A percentile compares a stretch with the other conserved stretches of the same genome.
Conservation (phyloP, 1,140 invertebrate genomes). For the Dinoponera quadriceps region DNA sequence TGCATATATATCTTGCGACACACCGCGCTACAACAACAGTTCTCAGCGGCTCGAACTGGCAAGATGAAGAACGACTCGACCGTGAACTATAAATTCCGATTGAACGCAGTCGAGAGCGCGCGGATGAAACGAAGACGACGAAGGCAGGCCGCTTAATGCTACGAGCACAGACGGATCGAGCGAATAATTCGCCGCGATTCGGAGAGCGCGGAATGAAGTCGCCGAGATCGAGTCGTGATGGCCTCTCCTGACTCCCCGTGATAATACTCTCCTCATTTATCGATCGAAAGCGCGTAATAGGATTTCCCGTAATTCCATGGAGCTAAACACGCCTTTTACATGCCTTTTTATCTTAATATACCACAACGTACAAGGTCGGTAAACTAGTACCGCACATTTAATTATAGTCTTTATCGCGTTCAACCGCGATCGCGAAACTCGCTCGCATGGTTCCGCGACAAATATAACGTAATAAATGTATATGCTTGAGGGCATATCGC, state of each 20-base stretch:
- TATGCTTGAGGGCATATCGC: no score
- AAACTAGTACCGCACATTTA: no score
- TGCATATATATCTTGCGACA: no score
- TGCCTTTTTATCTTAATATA: not conserved
- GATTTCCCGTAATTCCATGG: not conserved
- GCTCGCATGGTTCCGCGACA: no score
- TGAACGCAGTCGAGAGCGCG: constrained; percentile 31
- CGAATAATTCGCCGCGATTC: not conserved
- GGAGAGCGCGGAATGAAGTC: not conserved
- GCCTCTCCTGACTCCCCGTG: not conserved
- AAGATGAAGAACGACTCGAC: constrained; percentile 63
- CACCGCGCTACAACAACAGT: not conserved
- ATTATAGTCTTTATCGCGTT: no score
- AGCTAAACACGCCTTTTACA: no score
- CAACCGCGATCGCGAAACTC: no score
- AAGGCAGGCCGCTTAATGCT: no score
- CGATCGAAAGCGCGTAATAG: not conserved
- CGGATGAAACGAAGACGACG: constrained; percentile 20
- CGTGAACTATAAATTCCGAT: constrained; percentile 76
- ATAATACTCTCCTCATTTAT: not conserved
- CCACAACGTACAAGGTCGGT: no score
- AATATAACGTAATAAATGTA: no score
- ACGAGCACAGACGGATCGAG: not conserved
- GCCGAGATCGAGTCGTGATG: not conserved
- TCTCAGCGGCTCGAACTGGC: not conserved